These are phyloP conservation scores for Polia nebulosa DNA, from an alignment of 2,888 invertebrate genomes.

Conservation along the genomic window DNA sequence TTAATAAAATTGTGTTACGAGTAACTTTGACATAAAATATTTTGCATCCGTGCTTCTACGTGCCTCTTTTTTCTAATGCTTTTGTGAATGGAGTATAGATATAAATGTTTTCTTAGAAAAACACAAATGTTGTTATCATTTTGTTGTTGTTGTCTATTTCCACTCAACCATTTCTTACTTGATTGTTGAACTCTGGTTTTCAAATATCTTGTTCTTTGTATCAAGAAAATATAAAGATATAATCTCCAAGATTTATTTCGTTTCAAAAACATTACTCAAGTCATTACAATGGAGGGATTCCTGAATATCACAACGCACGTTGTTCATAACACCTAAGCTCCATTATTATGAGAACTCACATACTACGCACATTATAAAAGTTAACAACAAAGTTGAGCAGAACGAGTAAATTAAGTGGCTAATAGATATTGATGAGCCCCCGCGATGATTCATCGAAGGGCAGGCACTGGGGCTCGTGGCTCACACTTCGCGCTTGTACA, in stretches of 20 bases:
- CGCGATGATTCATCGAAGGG: conserved; percentile 55
- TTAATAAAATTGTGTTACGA: too few species aligned
- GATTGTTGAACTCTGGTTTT: background rate
- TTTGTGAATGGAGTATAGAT: too few species aligned
- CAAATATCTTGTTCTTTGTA: background rate
- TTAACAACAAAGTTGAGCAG: conserved; percentile 42
- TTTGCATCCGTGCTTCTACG: too few species aligned
- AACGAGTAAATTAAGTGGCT: conserved; percentile 57
- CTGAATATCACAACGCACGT: background rate
- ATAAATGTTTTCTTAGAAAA: too few species aligned
- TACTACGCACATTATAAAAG: conserved; percentile 24
- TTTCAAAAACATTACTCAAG: background rate
- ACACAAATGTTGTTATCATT: background rate
- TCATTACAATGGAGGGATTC: background rate
- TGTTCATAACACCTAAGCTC: background rate
- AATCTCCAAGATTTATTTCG: background rate
- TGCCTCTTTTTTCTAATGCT: too few species aligned
- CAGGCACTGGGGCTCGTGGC: background rate
- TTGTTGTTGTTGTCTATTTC: background rate
- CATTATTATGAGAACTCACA: too few species aligned
- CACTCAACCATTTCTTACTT: background rate
- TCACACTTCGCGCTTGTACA: conserved; percentile 1
- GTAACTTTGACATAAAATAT: too few species aligned
- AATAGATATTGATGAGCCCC: conserved; percentile 62
- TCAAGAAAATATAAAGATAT: background rate